Base-by-base conservation (phyloP, 2,113 vertebrate genomes). In the Oreotrochilus melanogaster region DNA sequence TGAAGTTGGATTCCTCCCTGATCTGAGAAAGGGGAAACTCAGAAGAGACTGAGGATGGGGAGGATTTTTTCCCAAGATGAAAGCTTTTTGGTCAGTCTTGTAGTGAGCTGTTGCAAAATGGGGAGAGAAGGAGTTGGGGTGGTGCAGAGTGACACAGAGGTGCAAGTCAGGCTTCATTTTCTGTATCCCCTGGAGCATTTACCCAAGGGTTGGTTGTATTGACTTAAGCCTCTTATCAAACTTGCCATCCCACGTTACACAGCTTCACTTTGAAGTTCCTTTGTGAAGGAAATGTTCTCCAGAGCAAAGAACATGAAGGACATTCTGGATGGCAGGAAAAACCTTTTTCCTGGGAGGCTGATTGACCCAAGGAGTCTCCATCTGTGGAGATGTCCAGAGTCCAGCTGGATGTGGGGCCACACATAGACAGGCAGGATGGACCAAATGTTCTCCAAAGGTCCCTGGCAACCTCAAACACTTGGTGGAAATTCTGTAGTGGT, bases 181-280 rank as follows among this genome's bases (percentile, higher is more conserved):
- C 19, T 19, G 2, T 11, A 4, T 27, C 14, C 16, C 2, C 0
- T 13, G 0, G 3, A 31, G n/a, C 10, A 1, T 4, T 14, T n/a
- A 7, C 7, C 0, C 7, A 4, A 11, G n/a, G 30, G 78, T 48
- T 27, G 22, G 60, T 53, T 65, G 5, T 8, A 12, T 13, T 42
- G 45, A 10, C n/a, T 25, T 30, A 4, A 6, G 37, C 18, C n/a
- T 14, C 17, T 30, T 39, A 8, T 6, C 58, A 60, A 7, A 28
- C 47, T 47, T 30, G 5, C 17, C 16, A 43, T 27, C 39, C 51
- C 18, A 0, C 6, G 19, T 31, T 10, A 11, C 45, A 28, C 28
- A 54, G 54, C 64, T 67, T 0, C 8, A 10, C 57, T 54, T 37
- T 57, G 19, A 39, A 25, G 43, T 33, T 21, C 51, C 50, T 22